Evolutionary conservation across 30 jellyfish, hydroid and myxozoan genomes (phyloP).

Genomic region (Pseudorhiza aurosa): DNA sequence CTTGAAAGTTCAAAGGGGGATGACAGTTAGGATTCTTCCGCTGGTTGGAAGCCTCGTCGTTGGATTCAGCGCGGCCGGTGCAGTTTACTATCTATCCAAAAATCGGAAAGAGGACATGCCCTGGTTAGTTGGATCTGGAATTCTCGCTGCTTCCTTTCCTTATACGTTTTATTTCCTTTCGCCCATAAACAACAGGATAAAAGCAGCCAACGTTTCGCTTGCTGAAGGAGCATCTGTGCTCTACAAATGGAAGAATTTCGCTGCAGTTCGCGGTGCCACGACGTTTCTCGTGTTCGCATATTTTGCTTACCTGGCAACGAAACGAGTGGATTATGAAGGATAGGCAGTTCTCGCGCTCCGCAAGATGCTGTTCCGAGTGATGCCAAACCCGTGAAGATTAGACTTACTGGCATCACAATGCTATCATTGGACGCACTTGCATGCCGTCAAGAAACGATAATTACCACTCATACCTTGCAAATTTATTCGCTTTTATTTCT

Average conservation of each 20-base stretch:
- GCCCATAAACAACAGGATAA: slow-evolving; percentile 47
- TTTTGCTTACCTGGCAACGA: slow-evolving; percentile 55
- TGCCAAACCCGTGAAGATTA: too few relatives aligned
- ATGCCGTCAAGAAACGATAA: too few relatives aligned
- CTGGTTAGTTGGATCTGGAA: slow-evolving; percentile 60
- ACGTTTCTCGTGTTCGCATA: slow-evolving; percentile 50
- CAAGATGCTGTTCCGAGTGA: too few relatives aligned
- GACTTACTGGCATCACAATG: too few relatives aligned
- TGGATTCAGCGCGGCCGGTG: slow-evolving; percentile 51
- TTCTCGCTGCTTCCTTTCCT: slow-evolving; percentile 45
- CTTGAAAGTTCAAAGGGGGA: slow-evolving; percentile 52
- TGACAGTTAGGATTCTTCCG: slow-evolving; percentile 34
- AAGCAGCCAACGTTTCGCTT: slow-evolving; percentile 20
- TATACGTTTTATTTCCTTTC: slow-evolving; percentile 45
- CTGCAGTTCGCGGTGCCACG: slow-evolving; percentile 45
- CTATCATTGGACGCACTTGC: too few relatives aligned
- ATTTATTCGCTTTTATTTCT: too few relatives aligned
- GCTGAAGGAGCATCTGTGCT: slow-evolving; percentile 61
- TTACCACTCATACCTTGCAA: too few relatives aligned
- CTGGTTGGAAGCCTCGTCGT: slow-evolving; percentile 49
- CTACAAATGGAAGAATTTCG: slow-evolving; percentile 46
- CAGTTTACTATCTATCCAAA: slow-evolving; percentile 46
- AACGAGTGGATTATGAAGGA: neutral
- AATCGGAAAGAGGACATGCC: slow-evolving; percentile 61
- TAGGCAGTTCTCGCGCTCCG: neutral